Evolutionary conservation across 64 coral and sea anemone species (phyloP), one percentile per base, ranked within the genome.

Genomic region (Trachythela sp.): DNA sequence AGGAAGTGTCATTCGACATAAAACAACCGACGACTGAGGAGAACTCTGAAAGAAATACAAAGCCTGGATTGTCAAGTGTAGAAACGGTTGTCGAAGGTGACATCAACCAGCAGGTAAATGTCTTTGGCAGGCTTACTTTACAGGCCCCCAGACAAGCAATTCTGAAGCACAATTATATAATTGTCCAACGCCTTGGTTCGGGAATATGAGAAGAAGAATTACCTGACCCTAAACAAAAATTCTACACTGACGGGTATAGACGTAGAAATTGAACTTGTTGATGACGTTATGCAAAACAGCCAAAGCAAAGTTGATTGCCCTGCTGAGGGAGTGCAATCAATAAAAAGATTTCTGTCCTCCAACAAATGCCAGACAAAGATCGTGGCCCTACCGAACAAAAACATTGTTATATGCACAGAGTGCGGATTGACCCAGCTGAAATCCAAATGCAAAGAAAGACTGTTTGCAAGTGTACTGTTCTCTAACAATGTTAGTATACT

Each of bases 361-460:
- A n/a, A 59, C 24, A 59, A 59, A 22, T 59, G 54, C 2, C 18
- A 59, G 54, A 59, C 24, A 14, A 59, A 59, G 18, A 45, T 11
- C 54, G 18, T 59, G 15, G 54, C 54, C 24, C 24, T 59, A 59
- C 54, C 54, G 6, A 22, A 22, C 4, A 59, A 59, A 59, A 59
- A 59, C 14, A 17, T 59, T 11, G 24, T 17, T 17, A 59, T 6
- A 20, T 20, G 14, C 36, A 34, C 30, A 35, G n/a, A 77, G 17
- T 34, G 71, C 26, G 71, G 31, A 4, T 3, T 13, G 31, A 38
- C 13, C 26, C 30, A 77, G 17, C 36, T 77, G 7, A 77, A 34
- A 18, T 77, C 71, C 31, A 77, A 77, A 35, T 77, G 71, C 71
- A 77, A 77, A 35, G 71, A 27, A 38, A 77, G 71, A 38, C 71